phyloP scores from a whole-genome alignment of 2,113 vertebrate species.

The Nycticorax nycticorax region DNA sequence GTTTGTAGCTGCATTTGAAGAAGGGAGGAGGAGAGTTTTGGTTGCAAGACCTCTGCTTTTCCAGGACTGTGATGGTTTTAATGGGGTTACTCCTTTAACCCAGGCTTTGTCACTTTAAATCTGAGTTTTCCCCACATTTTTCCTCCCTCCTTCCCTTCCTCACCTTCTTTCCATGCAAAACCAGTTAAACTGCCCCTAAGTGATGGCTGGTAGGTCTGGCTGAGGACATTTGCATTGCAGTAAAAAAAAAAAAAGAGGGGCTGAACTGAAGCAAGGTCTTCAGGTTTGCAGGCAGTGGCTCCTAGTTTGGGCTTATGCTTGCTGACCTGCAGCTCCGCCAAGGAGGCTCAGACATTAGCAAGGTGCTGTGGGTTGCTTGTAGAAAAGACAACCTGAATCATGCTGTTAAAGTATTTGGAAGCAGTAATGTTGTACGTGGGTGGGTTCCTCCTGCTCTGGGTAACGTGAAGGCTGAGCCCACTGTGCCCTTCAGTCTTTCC shows the following conservation, averaged over 20 bases:
- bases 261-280: background rate
- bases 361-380: background rate
- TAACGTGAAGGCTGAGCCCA: background rate
- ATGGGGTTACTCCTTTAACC: background rate
- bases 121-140: background rate
- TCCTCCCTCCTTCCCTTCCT: background rate
- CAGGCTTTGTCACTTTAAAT: background rate
- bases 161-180: background rate
- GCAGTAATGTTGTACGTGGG: fast-evolving
- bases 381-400: background rate
- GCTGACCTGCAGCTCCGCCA: background rate
- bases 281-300: background rate
- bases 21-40: background rate
- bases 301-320: background rate
- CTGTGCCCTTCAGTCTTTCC: background rate
- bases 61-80: background rate
- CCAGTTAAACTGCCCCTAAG: background rate
- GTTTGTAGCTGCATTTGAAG: background rate
- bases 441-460: background rate
- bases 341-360: background rate
- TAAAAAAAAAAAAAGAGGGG: background rate
- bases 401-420: background rate
- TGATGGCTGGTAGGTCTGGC: background rate
- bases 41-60: background rate
- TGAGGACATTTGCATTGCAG: background rate